A percentile compares a stretch with the other conserved stretches of the same genome.
phyloP scores from a whole-genome alignment of 2,888 invertebrate genomes.

The Suillia variegata region DNA sequence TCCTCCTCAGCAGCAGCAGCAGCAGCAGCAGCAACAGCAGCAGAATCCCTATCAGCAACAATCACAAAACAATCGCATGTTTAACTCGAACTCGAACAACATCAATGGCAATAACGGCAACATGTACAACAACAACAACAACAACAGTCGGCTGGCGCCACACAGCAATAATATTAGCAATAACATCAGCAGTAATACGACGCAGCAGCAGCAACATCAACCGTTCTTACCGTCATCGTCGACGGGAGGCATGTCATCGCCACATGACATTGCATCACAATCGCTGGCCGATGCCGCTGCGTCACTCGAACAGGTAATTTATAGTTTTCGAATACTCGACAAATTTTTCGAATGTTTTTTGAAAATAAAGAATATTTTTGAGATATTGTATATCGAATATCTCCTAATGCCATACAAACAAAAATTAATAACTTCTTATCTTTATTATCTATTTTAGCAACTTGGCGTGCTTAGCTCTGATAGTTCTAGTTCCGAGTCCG shows the following conservation, averaged over 20 bases:
- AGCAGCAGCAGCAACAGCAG: slow-evolving; percentile 33
- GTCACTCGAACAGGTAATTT: slow-evolving; percentile 53
- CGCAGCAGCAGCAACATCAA: slow-evolving; percentile 25
- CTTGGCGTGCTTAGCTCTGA: slow-evolving; percentile 58
- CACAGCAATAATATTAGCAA: slow-evolving; percentile 32
- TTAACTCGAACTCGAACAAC: background rate
- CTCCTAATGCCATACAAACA: no score
- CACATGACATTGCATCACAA: slow-evolving; percentile 44
- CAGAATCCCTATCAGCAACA: slow-evolving; percentile 31
- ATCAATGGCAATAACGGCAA: slow-evolving; percentile 33
- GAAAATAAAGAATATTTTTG: background rate
- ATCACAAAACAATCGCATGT: slow-evolving; percentile 30
- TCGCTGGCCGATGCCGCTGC: slow-evolving; percentile 55
- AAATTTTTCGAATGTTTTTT: background rate
- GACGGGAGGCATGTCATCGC: slow-evolving; percentile 38
- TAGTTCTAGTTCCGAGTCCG: slow-evolving; percentile 58
- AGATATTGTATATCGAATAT: background rate
- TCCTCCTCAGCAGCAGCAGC: slow-evolving; percentile 31
- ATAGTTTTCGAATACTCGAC: background rate
- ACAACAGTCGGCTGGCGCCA: slow-evolving; percentile 26
- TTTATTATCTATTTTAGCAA: slow-evolving; percentile 49
- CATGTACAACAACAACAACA: slow-evolving; percentile 33
- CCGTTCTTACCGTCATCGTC: slow-evolving; percentile 23
- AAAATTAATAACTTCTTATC: slow-evolving; percentile 10
- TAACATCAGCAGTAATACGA: slow-evolving; percentile 29